Evolutionary conservation across 2,113 vertebrate genomes (phyloP), one percentile per base, ranked within the genome.

Genomic region (Jacana jacana): DNA sequence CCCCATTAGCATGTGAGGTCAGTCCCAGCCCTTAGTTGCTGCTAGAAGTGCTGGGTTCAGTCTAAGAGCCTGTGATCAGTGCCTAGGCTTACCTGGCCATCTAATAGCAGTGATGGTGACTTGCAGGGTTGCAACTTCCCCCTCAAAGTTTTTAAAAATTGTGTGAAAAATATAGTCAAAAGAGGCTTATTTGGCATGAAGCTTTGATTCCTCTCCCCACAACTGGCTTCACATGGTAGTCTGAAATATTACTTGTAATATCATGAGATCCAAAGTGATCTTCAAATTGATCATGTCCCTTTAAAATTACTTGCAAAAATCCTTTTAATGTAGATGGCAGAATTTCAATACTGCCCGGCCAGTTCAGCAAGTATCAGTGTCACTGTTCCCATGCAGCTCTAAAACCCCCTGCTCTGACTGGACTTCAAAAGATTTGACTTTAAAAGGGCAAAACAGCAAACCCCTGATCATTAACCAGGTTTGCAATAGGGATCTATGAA

Each of bases 351-450:
- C 79, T 31, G 3, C 87, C 85, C 84, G 84, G 80, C n/a, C n/a
- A 89, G 88, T 97, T 96, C 89, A 97, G 81, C 86, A 81, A 77
- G 65, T 77, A 91, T n/a, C 94, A 86, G 75, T 95, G 85, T 94
- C 77, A 75, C 88, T 60, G 64, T 84, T 96, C 96, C 89, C 33
- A 5, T 35, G 33, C 93, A 96, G 90, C 91, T 97, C 97, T 92
- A 97, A 95, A 84, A 97, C 96, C 80, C 66, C 79, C 40, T 81
- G 42, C 89, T 91, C 91, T 96, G 92, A 96, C 93, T 97, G 97
- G 97, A 97, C 91, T 94, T 94, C 64, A 88, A 97, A 96, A 97
- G 88, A 92, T 96, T 81, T 94, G 35, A 90, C 88, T 97, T 97
- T 76, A 95, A 96, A 96, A 92, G 91, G 37, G 60, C 58, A 88